A percentile compares a stretch with the other conserved stretches of the same genome.
Evolutionary conservation across 2,888 invertebrate genomes (phyloP).

Genomic region (Thera britannica): DNA sequence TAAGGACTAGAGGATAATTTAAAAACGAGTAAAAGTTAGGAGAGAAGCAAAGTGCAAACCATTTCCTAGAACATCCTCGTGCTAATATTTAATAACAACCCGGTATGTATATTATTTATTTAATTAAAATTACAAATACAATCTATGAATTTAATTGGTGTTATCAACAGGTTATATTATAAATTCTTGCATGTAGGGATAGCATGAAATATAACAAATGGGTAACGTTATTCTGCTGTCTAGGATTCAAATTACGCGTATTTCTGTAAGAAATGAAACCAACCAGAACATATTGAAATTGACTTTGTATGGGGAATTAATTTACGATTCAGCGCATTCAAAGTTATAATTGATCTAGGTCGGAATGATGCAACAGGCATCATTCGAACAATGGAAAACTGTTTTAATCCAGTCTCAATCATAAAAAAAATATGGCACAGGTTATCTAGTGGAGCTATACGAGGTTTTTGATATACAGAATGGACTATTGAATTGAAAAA

Average conservation of each 20-base stretch:
- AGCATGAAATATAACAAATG: constrained; percentile 7
- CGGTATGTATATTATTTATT: constrained; percentile 60
- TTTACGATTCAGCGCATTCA: neutral
- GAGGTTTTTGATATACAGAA: too few relatives aligned
- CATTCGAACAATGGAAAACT: neutral
- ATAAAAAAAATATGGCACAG: too few relatives aligned
- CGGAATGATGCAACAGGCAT: too few relatives aligned
- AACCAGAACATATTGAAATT: neutral
- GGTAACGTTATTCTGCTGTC: too few relatives aligned
- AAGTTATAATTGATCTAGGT: neutral
- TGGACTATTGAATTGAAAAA: too few relatives aligned
- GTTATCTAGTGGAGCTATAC: neutral
- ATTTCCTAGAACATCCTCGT: constrained; percentile 62
- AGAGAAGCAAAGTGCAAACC: constrained; percentile 71
- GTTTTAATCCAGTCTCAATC: neutral
- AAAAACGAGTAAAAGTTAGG: constrained; percentile 53
- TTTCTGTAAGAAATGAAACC: neutral
- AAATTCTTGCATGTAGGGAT: constrained; percentile 27
- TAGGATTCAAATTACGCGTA: neutral
- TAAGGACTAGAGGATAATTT: constrained; percentile 63
- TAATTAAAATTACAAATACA: constrained; percentile 66
- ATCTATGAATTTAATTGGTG: constrained; percentile 74
- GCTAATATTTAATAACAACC: constrained; percentile 68
- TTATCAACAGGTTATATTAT: constrained; percentile 61
- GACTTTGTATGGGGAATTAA: neutral